phyloP scores from a whole-genome alignment of 2,113 vertebrate genomes.

The Callaeas wilsoni region DNA sequence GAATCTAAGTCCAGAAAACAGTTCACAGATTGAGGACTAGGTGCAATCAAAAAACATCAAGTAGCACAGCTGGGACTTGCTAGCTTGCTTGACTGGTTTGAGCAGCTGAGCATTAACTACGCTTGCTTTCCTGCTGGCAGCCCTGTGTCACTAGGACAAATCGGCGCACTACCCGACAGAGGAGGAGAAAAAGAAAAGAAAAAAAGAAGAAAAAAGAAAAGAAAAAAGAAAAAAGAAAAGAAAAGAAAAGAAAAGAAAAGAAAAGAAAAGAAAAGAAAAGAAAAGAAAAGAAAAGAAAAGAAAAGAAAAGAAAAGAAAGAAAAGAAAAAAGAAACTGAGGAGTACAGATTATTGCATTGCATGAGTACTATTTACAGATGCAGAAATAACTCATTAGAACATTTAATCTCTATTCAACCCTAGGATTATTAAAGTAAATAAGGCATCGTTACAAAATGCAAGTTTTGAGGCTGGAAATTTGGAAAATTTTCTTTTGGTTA shows the following conservation, averaged over 20 bases:
- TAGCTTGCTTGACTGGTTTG: slow-evolving; percentile 67
- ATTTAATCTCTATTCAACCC: neutral
- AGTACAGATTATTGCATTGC: neutral
- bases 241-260: rapidly evolving
- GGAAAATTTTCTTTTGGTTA: neutral
- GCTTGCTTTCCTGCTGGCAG: slow-evolving; percentile 67
- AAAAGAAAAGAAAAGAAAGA: rapidly evolving
- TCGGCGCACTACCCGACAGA: neutral
- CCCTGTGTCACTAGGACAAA: slow-evolving; percentile 62
- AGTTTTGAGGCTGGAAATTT: neutral
- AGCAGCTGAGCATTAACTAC: slow-evolving; percentile 73
- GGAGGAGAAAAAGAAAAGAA: neutral
- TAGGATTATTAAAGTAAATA: neutral
- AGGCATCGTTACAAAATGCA: neutral
- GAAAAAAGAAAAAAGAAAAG: rapidly evolving
- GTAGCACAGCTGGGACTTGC: slow-evolving; percentile 76
- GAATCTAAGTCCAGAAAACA: slow-evolving; percentile 76
- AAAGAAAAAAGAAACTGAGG: rapidly evolving
- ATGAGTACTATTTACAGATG: neutral
- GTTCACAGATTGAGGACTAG: slow-evolving; percentile 75
- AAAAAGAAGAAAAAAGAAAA: too few species aligned
- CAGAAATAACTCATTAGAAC: neutral
- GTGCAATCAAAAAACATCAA: slow-evolving; percentile 75
- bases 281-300: neutral
- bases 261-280: rapidly evolving